These are phyloP conservation scores for Microhierax caerulescens DNA, from an alignment of 2,797 vertebrate species.

Conservation along the genomic window DNA sequence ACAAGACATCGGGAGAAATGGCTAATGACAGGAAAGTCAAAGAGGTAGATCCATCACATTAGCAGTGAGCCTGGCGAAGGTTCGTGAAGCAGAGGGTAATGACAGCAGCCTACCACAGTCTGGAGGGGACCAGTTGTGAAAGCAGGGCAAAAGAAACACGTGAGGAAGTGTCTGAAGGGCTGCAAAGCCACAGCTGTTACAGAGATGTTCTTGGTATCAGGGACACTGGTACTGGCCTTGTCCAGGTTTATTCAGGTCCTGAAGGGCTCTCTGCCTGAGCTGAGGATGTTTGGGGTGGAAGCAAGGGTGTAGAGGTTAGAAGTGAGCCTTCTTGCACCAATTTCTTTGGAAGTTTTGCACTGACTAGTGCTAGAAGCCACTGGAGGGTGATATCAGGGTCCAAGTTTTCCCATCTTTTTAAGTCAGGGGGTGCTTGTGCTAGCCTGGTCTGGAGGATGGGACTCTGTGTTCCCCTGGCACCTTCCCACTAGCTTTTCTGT, in stretches of 20 bases:
- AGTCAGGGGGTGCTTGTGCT: neutral
- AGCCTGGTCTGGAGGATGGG: neutral
- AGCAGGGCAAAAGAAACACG: fast-evolving
- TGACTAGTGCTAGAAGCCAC: neutral
- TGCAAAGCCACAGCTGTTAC: neutral
- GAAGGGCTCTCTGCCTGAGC: neutral
- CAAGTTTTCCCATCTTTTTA: neutral
- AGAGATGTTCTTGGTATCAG: neutral
- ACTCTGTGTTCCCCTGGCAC: neutral
- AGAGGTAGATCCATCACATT: neutral
- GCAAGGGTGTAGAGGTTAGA: neutral
- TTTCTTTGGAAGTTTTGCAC: neutral
- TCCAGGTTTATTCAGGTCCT: neutral
- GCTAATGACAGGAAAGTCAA: neutral
- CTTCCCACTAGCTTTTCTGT: neutral
- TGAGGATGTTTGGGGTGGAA: neutral
- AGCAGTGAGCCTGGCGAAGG: neutral
- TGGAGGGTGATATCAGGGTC: neutral
- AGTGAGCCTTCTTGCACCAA: fast-evolving
- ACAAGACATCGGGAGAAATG: neutral
- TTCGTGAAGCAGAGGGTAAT: neutral
- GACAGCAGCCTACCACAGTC: neutral
- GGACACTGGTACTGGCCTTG: neutral
- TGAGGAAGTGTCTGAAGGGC: neutral
- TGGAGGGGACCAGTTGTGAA: neutral